Evolutionary conservation across 2,113 vertebrate genomes (phyloP).

Genomic region (Rhinoderma darwinii): DNA sequence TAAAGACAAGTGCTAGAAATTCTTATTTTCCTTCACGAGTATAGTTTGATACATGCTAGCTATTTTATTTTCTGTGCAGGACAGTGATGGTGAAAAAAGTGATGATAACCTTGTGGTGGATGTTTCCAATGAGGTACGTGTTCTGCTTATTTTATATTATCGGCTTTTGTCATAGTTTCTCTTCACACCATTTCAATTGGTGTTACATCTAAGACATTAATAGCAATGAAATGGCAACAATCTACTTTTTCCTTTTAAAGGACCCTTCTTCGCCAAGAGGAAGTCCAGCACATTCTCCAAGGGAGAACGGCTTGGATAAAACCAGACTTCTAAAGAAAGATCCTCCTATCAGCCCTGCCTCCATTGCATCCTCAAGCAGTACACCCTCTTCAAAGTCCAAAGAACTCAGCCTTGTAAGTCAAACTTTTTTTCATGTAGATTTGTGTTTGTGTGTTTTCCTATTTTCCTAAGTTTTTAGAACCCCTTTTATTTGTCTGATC

Average conservation of each 20-base stretch:
- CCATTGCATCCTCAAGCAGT: slow-evolving; percentile 97
- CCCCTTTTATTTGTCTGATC: neutral
- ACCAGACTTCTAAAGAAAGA: slow-evolving; percentile 95
- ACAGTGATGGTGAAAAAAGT: slow-evolving; percentile 84
- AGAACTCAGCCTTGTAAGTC: slow-evolving; percentile 97
- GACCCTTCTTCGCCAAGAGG: slow-evolving; percentile 95
- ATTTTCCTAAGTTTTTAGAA: too few species aligned
- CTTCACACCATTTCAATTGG: slow-evolving; percentile 14
- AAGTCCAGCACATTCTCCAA: slow-evolving; percentile 93
- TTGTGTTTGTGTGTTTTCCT: too few species aligned
- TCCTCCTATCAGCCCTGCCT: slow-evolving; percentile 94
- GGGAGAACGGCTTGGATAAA: slow-evolving; percentile 97
- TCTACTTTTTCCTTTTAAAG: slow-evolving; percentile 69
- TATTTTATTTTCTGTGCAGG: slow-evolving; percentile 70
- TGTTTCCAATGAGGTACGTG: slow-evolving; percentile 85
- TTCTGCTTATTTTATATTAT: neutral
- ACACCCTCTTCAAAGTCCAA: slow-evolving; percentile 99
- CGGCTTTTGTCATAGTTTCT: neutral
- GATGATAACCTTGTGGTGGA: slow-evolving; percentile 87
- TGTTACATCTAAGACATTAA: neutral
- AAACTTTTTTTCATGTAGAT: neutral
- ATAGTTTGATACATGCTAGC: neutral
- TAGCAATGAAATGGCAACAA: neutral
- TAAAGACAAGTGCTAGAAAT: too few species aligned
- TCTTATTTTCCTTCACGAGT: neutral